These are phyloP conservation scores for Drosophila biarmipes DNA, from an alignment of 1,140 invertebrate species.

Conservation along the genomic window DNA sequence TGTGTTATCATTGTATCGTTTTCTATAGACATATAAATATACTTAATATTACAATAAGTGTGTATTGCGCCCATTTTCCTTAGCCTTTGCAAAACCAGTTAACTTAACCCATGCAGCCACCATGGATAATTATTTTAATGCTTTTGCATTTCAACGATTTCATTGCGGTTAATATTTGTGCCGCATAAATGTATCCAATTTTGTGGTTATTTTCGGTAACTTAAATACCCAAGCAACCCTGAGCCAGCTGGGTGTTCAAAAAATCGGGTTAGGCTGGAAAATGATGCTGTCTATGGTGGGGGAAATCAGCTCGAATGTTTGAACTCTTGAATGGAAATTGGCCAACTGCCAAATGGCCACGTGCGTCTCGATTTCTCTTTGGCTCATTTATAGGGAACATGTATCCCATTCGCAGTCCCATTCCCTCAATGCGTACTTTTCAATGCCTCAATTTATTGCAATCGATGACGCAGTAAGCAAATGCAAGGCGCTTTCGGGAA, in stretches of 20 bases:
- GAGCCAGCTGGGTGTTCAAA: neutral
- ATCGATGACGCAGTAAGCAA: conserved; percentile 51
- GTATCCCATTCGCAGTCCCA: neutral
- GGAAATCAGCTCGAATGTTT: conserved; percentile 3
- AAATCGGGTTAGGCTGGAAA: conserved; percentile 3
- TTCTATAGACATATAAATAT: neutral
- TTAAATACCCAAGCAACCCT: conserved; percentile 15
- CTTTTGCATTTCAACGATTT: conserved; percentile 2
- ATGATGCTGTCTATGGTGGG: too few species aligned
- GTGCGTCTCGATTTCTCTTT: conserved; percentile 23
- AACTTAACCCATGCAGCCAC: neutral
- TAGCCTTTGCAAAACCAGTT: neutral
- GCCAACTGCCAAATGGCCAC: conserved; percentile 46
- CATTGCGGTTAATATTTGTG: conserved; percentile 13
- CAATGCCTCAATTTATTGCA: conserved; percentile 66
- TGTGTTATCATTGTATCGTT: too few species aligned
- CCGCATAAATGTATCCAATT: conserved; percentile 12
- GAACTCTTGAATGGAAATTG: conserved; percentile 15
- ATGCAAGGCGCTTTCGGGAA: neutral
- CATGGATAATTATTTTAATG: neutral
- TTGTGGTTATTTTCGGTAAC: conserved; percentile 16
- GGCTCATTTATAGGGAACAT: neutral
- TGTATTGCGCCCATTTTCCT: neutral
- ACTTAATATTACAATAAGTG: neutral
- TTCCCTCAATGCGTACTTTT: conserved; percentile 49